Conservation (phyloP, 2,797 vertebrate genomes). For the Tragopan temminckii region DNA sequence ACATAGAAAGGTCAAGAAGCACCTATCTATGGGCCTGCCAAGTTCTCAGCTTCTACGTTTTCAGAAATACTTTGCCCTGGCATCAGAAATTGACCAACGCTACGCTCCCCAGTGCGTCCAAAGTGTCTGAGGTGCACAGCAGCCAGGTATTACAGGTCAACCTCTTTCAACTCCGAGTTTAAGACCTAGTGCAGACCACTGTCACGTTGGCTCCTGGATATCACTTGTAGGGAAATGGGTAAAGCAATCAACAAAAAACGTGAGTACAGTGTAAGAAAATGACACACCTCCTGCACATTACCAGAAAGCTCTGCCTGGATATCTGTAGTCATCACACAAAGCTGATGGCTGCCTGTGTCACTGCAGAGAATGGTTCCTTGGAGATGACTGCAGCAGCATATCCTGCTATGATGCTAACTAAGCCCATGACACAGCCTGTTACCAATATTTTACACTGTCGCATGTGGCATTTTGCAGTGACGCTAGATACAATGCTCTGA, state of each 20-base stretch:
- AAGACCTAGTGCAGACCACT: neutral
- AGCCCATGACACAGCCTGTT: neutral
- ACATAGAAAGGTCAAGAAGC: neutral
- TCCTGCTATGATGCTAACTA: neutral
- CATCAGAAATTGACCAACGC: neutral
- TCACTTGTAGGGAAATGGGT: accelerated
- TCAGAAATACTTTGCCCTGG: neutral
- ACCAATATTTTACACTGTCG: neutral
- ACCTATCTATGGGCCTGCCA: accelerated
- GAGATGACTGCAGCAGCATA: neutral
- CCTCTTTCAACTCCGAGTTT: neutral
- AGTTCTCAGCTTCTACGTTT: neutral
- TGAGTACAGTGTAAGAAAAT: accelerated
- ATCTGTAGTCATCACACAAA: neutral
- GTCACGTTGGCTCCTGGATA: accelerated
- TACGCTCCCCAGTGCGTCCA: neutral
- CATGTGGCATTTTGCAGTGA: neutral
- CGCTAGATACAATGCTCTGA: neutral
- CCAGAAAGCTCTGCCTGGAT: neutral
- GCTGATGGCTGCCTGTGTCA: neutral
- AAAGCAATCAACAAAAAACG: accelerated
- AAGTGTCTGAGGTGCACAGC: neutral
- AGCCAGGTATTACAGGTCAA: neutral
- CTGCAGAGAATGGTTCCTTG: neutral
- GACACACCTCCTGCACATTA: accelerated